Conservation (phyloP, 2,797 vertebrate genomes). For the Poecilia picta region DNA sequence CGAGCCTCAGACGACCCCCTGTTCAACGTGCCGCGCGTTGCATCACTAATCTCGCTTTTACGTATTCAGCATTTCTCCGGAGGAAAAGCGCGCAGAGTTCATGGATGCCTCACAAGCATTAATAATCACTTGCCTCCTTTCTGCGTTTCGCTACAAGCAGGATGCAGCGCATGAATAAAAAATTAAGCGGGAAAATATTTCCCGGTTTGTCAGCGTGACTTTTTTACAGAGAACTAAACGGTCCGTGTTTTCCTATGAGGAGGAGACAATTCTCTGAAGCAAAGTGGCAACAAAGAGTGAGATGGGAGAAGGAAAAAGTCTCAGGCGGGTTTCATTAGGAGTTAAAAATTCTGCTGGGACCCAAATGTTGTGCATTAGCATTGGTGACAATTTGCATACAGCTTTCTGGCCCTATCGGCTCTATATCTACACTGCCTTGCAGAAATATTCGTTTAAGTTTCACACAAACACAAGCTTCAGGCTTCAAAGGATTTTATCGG, state of each 20-base stretch:
- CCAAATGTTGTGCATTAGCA: no score
- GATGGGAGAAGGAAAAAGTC: not conserved
- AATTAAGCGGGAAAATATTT: slow-evolving; percentile 27
- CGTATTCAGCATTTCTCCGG: slow-evolving; percentile 14
- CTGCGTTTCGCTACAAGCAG: slow-evolving; percentile 36
- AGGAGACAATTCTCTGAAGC: slow-evolving; percentile 36
- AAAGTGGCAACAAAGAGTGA: slow-evolving; percentile 29
- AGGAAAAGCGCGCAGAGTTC: slow-evolving; percentile 21
- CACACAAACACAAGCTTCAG: not conserved
- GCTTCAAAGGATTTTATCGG: not conserved
- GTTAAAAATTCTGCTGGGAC: slow-evolving; percentile 1
- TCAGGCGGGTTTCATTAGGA: slow-evolving; percentile 11
- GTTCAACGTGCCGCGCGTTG: slow-evolving; percentile 19
- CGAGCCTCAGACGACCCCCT: slow-evolving; percentile 25
- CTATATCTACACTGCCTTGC: not conserved
- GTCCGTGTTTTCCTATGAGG: slow-evolving; percentile 25
- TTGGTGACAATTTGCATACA: not conserved
- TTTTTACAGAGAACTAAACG: slow-evolving; percentile 20
- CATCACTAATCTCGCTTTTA: slow-evolving; percentile 60
- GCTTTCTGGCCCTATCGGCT: not conserved
- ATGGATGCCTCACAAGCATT: slow-evolving; percentile 28
- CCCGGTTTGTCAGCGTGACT: slow-evolving; percentile 37
- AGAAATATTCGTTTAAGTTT: not conserved
- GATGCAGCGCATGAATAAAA: slow-evolving; percentile 38
- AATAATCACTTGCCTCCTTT: slow-evolving; percentile 42